A percentile compares a stretch with the other conserved stretches of the same genome.
phyloP scores from a whole-genome alignment of 2,797 vertebrate species.

The Pipistrellus pygmaeus region DNA sequence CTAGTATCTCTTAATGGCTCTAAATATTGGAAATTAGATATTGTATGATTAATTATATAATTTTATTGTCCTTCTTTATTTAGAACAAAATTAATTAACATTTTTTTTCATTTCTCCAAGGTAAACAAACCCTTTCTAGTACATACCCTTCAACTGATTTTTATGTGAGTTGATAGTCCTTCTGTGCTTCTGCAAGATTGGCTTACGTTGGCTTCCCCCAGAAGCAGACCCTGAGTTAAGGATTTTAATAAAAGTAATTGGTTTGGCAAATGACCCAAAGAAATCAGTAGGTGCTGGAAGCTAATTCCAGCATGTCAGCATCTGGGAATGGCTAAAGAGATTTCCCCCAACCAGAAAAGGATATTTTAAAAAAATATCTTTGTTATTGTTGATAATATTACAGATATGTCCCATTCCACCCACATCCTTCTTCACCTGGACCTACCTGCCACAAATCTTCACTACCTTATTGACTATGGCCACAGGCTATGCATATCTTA shows the following conservation, averaged over 20 bases:
- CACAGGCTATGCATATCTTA: too few species aligned
- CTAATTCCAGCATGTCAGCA: too few species aligned
- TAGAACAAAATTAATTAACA: too few species aligned
- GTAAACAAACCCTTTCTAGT: background rate
- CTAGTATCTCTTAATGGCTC: background rate
- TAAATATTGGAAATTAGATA: background rate
- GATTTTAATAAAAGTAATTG: background rate
- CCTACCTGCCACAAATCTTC: too few species aligned
- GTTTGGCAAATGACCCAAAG: slow-evolving; percentile 40
- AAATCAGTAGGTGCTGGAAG: background rate
- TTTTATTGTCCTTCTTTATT: slow-evolving; percentile 11
- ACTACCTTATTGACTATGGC: too few species aligned
- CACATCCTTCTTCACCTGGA: too few species aligned
- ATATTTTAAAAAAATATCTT: background rate
- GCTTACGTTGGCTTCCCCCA: background rate
- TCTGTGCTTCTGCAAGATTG: background rate
- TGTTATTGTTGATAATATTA: too few species aligned
- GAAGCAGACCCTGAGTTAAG: background rate
- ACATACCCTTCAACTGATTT: background rate
- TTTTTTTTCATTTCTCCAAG: background rate
- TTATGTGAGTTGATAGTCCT: background rate
- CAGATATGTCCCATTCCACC: too few species aligned
- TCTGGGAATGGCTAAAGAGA: too few species aligned
- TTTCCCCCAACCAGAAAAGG: too few species aligned
- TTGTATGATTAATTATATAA: background rate